Evolutionary conservation across 2,797 vertebrate species (phyloP).

Genomic region (Spea hammondii): DNA sequence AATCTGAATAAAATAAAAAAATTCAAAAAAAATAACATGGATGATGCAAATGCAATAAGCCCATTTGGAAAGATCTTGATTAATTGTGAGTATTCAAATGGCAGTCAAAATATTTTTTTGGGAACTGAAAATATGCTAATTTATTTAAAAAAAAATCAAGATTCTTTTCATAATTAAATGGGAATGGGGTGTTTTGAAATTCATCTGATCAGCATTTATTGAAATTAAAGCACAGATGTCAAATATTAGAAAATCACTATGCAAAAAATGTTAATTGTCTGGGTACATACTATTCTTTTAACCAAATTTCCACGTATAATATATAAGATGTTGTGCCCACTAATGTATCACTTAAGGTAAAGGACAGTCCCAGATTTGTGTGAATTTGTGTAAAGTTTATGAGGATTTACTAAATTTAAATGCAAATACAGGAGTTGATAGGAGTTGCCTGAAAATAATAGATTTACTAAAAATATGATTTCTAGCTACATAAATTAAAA

Average conservation of each 20-base stretch:
- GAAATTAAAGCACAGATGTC: constrained; percentile 41
- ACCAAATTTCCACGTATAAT: constrained; percentile 41
- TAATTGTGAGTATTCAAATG: constrained; percentile 28
- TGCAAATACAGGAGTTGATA: background rate
- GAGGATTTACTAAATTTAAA: background rate
- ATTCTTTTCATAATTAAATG: constrained; percentile 25
- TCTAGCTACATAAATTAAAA: no score
- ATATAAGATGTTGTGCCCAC: constrained; percentile 23
- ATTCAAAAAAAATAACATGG: background rate
- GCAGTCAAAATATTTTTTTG: background rate
- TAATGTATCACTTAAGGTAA: background rate
- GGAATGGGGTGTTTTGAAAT: constrained; percentile 36
- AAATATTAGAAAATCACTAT: constrained; percentile 43
- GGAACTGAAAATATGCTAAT: constrained; percentile 47
- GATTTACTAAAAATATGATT: no score
- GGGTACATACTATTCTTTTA: constrained; percentile 11
- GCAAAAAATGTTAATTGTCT: constrained; percentile 39
- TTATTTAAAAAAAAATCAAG: constrained; percentile 46
- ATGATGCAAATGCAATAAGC: constrained; percentile 26
- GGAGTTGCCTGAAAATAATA: no score
- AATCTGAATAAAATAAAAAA: background rate
- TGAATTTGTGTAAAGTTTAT: constrained; percentile 22
- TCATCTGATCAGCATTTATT: constrained; percentile 47
- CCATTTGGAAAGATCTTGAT: constrained; percentile 3
- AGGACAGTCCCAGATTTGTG: constrained; percentile 16